These are phyloP conservation scores for Pseudorhiza aurosa DNA, from an alignment of 30 jellyfish, hydroid and myxozoan species.

Conservation along the genomic window DNA sequence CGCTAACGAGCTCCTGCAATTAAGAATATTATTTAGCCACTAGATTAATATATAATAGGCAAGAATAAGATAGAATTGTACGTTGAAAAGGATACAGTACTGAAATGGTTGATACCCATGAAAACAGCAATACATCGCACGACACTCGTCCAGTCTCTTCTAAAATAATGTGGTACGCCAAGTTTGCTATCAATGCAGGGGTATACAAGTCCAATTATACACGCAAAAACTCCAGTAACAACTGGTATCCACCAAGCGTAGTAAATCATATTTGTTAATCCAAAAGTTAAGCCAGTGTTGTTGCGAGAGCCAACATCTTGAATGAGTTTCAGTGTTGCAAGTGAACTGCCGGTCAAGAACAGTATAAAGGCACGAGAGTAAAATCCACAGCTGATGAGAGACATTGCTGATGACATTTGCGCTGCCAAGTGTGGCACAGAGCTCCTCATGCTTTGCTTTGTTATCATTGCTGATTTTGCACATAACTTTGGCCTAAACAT, in stretches of 20 bases:
- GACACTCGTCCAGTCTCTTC: constrained; percentile 81
- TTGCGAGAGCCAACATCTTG: constrained; percentile 12
- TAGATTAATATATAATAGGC: no score
- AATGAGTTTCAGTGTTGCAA: constrained; percentile 50
- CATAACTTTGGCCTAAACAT: constrained; percentile 18
- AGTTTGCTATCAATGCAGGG: constrained; percentile 70
- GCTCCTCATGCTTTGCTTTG: neutral
- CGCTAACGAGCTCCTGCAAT: no score
- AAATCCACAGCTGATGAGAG: constrained; percentile 46
- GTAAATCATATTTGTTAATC: constrained; percentile 19
- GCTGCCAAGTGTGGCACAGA: neutral
- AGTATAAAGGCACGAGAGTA: constrained; percentile 67
- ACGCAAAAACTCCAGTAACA: constrained; percentile 64
- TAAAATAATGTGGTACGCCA: constrained; percentile 60
- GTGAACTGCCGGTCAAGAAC: constrained; percentile 61
- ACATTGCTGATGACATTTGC: constrained; percentile 36
- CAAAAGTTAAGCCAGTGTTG: constrained; percentile 3
- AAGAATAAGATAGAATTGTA: neutral
- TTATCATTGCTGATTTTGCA: neutral
- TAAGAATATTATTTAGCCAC: no score
- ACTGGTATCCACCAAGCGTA: constrained; percentile 82
- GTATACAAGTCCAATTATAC: constrained; percentile 67
- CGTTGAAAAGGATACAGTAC: constrained; percentile 69
- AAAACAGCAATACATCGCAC: constrained; percentile 69
- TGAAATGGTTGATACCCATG: constrained; percentile 71